Percentiles rank a stretch among this genome's conserved stretches.
phyloP scores from a whole-genome alignment of 2,888 invertebrate species.

The Calameuta idolon region DNA sequence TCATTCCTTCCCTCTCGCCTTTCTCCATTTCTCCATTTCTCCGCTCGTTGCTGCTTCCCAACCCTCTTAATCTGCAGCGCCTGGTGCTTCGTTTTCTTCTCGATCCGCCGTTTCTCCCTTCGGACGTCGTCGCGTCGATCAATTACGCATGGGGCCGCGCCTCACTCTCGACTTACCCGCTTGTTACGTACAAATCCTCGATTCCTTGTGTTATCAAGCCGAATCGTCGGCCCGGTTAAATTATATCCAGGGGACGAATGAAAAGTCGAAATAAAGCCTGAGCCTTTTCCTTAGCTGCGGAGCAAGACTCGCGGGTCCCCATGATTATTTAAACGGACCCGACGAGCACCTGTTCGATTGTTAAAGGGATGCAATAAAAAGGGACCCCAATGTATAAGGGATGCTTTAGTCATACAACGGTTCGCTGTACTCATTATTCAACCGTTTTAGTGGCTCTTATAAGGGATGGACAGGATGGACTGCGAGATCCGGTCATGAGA shows the following conservation, averaged over 20 bases:
- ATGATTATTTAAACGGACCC: not conserved
- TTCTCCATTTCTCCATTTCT: no score
- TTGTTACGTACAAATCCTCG: not conserved
- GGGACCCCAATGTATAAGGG: not conserved
- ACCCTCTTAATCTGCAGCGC: not conserved
- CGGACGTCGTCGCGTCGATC: constrained; percentile 18
- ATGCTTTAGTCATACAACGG: not conserved
- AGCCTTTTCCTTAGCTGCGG: not conserved
- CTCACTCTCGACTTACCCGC: constrained; percentile 19
- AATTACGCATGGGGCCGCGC: constrained; percentile 31
- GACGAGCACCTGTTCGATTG: not conserved
- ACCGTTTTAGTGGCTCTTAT: constrained; percentile 48
- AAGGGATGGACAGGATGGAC: not conserved
- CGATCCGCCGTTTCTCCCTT: not conserved
- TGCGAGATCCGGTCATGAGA: constrained; percentile 56
- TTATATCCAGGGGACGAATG: not conserved
- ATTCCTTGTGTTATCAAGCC: not conserved
- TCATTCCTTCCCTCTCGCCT: not conserved
- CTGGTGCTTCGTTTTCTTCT: not conserved
- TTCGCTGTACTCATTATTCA: constrained; percentile 54
- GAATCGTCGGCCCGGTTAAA: not conserved
- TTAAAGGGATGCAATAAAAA: not conserved
- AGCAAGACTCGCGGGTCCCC: not conserved
- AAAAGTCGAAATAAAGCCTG: not conserved
- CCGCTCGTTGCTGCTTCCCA: not conserved